These are phyloP conservation scores for Oreocharis arfaki DNA, from an alignment of 2,113 vertebrate species.

Conservation along the genomic window DNA sequence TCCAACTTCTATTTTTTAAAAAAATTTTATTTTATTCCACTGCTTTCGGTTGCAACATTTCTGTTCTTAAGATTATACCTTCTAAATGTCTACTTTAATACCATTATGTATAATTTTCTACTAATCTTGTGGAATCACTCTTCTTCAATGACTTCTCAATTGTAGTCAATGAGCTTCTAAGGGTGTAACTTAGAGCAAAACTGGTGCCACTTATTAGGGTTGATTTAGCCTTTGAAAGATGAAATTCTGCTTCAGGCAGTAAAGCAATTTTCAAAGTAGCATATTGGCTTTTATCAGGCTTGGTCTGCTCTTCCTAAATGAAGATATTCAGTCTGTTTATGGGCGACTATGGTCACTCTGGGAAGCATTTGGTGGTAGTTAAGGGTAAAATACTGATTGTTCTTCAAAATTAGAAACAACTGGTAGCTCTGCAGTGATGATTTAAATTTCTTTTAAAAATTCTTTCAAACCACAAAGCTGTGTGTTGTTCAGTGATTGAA, in stretches of 20 bases:
- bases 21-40: neutral
- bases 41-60: neutral
- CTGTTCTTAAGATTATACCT: neutral
- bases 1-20: neutral
- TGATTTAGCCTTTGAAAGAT: neutral
- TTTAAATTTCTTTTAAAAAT: conserved; percentile 46
- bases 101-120: neutral
- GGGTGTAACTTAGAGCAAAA: neutral
- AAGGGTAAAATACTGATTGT: conserved; percentile 47
- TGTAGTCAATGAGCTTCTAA: neutral
- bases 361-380: conserved; percentile 51
- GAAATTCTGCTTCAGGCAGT: neutral
- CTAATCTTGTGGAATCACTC: neutral
- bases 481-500: conserved; percentile 54
- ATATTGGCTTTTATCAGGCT: neutral
- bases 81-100: neutral
- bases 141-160: neutral
- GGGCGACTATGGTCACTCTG: conserved; percentile 24
- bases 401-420: conserved; percentile 58
- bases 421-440: conserved; percentile 57
- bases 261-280: neutral
- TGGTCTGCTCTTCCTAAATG: neutral
- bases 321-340: neutral
- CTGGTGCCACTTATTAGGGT: neutral
- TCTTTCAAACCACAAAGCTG: conserved; percentile 51